Base-by-base conservation (phyloP, 1,140 invertebrate species). In the Meloidogyne exigua region DNA sequence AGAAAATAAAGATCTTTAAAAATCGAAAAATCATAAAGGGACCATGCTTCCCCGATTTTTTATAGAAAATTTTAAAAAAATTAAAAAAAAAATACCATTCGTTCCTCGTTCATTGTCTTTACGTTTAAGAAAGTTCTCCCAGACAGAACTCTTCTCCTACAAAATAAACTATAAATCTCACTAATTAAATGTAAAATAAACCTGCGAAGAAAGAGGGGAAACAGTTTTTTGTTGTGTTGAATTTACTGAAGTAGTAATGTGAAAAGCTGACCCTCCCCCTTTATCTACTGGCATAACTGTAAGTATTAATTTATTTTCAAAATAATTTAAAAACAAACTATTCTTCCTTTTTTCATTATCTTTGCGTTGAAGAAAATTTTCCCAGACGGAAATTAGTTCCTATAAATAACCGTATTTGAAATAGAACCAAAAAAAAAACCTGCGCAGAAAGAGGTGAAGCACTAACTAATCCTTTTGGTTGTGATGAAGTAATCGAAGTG, bases 361-460 rank as follows among this genome's bases (percentile, higher is more conserved):
- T 25, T 72, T 72, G 9, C 70, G 70, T 15, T 72, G 13, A 9
- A 72, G 13, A 25, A 72, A 72, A 12, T 28, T 72, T 62, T 72
- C 36, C 70, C 70, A 72, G 3, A 57, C 70, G 18, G 70, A 72
- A 15, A 39, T 1, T 62, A 44, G 21, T n/a, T 72, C 70, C 42
- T 72, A 44, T 7, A 39, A 39, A 39, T 9, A 9, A 39, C 4
- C 9, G 9, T 39, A 39, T 39, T 39, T 39, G 0, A 9, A 0
- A 9, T 9, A 57, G 9, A 57, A 57, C 2, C 21, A 5, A n/a
- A 57, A 57, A n/a, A 21, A 57, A 57, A 57, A 57, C 49, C 49
- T 57, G 49, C 13, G 72, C 57, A 32, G 72, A 73, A 21, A 73
- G 72, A 68, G 66, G n/a, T 9, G 66, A 36, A 7, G 28, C 28